A percentile compares a stretch with the other conserved stretches of the same genome.
Evolutionary conservation across 2,888 invertebrate genomes (phyloP).

Genomic region (Amblyjoppa proteus): DNA sequence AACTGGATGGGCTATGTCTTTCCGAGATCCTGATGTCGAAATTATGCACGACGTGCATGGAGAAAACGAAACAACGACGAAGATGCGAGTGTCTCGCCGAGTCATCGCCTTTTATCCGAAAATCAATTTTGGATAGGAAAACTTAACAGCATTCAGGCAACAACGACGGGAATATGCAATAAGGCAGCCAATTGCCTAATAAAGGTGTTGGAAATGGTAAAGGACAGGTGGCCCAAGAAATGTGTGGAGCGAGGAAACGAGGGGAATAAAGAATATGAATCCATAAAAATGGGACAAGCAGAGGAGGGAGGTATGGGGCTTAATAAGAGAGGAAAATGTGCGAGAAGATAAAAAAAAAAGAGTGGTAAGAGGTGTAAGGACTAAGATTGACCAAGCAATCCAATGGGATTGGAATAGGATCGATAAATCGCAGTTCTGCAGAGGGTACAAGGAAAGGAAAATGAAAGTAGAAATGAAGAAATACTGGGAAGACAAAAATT

Average conservation of each 20-base stretch:
- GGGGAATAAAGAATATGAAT: not conserved
- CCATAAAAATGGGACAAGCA: not conserved
- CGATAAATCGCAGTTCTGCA: too few species aligned
- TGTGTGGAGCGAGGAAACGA: not conserved
- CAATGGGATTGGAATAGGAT: too few species aligned
- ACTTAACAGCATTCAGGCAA: not conserved
- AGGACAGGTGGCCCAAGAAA: not conserved
- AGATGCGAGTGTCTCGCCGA: conserved; percentile 85
- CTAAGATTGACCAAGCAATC: too few species aligned
- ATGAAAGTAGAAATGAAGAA: too few species aligned
- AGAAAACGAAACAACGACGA: conserved; percentile 83
- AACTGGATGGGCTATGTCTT: conserved; percentile 84
- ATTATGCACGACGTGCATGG: conserved; percentile 84
- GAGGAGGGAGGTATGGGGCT: too few species aligned
- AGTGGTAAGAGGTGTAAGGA: too few species aligned
- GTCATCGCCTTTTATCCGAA: conserved; percentile 85
- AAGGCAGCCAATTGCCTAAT: not conserved
- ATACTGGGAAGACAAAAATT: too few species aligned
- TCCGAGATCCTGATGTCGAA: conserved; percentile 82
- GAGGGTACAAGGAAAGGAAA: too few species aligned
- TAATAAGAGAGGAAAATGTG: too few species aligned
- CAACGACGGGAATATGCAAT: not conserved
- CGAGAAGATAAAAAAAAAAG: too few species aligned
- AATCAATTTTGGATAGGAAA: not conserved
- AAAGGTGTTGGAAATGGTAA: not conserved